Evolutionary conservation across 2,113 vertebrate species (phyloP).

Genomic region (Pangasianodon gigas): DNA sequence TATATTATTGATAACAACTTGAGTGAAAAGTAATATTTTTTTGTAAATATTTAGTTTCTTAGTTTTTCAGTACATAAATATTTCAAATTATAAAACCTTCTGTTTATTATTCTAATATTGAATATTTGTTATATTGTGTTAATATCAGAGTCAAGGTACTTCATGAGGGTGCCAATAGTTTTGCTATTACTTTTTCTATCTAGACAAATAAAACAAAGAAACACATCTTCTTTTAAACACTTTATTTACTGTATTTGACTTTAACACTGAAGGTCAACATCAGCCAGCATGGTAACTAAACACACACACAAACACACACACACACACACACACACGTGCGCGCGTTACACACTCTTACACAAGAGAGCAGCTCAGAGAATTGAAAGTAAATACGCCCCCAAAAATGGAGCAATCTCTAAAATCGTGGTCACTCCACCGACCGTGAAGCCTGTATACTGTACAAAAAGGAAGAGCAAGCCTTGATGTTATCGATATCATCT

Average conservation of each 20-base stretch:
- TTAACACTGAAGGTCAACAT: constrained; percentile 34
- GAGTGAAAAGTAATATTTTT: no score
- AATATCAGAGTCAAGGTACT: no score
- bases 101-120: no score
- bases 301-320: constrained; percentile 22
- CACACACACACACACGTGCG: neutral
- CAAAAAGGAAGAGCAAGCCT: constrained; percentile 34
- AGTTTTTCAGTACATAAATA: no score
- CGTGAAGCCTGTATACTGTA: constrained; percentile 66
- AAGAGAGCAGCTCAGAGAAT: constrained; percentile 56
- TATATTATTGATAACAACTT: no score
- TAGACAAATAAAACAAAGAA: neutral
- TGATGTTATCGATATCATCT: constrained; percentile 24
- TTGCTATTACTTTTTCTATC: neutral
- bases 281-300: constrained; percentile 55
- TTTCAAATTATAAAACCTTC: no score
- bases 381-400: constrained; percentile 65
- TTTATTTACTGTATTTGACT: constrained; percentile 51
- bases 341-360: constrained; percentile 43
- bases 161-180: neutral
- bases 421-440: constrained; percentile 60
- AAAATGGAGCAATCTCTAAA: constrained; percentile 71
- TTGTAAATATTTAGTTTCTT: no score
- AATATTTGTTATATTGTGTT: no score
- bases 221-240: constrained; percentile 45